These are phyloP conservation scores for Eumerus sabulonum DNA, from an alignment of 2,888 invertebrate species.

Conservation along the genomic window DNA sequence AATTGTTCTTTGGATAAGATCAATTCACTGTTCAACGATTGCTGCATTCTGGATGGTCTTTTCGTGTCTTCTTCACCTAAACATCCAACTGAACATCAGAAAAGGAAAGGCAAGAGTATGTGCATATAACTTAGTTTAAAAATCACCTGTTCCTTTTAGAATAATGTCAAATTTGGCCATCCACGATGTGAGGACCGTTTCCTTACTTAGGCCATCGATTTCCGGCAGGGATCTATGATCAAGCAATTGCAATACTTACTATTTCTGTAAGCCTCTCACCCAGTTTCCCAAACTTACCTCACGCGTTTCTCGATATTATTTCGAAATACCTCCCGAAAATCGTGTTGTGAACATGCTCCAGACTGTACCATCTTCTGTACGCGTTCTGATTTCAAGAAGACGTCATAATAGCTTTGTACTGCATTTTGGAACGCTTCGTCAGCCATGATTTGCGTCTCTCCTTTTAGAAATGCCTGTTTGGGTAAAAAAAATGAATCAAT, in stretches of 20 bases:
- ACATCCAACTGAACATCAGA: too few species aligned
- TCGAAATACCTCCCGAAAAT: conserved; percentile 98
- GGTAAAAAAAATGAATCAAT: too few species aligned
- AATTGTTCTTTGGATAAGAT: conserved; percentile 99
- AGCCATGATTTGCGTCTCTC: conserved; percentile 98
- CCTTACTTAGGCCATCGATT: conserved; percentile 99
- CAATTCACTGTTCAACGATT: conserved; percentile 93
- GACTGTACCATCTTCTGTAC: conserved; percentile 98
- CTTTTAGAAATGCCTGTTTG: conserved; percentile 93
- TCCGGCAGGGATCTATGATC: conserved; percentile 93
- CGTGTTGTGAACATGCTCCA: conserved; percentile 98
- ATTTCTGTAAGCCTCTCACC: not conserved
- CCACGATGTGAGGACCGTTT: conserved; percentile 99
- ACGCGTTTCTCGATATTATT: conserved; percentile 99
- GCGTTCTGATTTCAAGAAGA: conserved; percentile 97
- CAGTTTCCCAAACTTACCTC: conserved; percentile 85
- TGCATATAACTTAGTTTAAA: too few species aligned
- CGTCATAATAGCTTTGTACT: conserved; percentile 96
- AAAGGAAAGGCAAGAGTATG: not conserved
- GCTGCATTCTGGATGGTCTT: conserved; percentile 91
- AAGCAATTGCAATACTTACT: not conserved
- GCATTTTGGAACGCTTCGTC: conserved; percentile 99
- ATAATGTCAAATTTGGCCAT: conserved; percentile 99
- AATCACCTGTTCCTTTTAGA: conserved; percentile 88
- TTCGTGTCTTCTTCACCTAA: conserved; percentile 92